Base-by-base conservation (phyloP, 1,140 invertebrate genomes). In the Drosophila repleta region DNA sequence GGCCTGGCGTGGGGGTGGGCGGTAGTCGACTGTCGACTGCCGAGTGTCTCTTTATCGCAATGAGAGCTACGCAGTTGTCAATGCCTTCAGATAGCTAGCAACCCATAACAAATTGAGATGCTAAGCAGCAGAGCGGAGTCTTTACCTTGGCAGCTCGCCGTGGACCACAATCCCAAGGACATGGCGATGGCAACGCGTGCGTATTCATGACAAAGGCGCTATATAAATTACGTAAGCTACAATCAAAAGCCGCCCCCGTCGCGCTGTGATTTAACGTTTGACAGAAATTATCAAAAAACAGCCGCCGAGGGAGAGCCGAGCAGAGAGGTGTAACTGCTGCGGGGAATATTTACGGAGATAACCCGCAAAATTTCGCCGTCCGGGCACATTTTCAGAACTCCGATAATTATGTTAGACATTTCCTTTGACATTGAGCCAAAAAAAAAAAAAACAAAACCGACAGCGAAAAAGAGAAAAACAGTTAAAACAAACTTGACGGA, bases 201-300 rank as follows among this genome's bases (percentile, higher is more conserved):
- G 61, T 53, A 57, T 24, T 57, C 43, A 60, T 52, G 74, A 82
- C 79, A 79, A 85, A 65, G 53, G 74, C 66, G 58, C 49, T 64
- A 81, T 74, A 87, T 82, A 87, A 87, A 82, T 87, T 82, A 82
- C 78, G 61, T 64, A 53, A 45, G 37, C 63, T 75, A 78, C 82
- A 74, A 85, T 69, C 60, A 63, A 70, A 35, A 35, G 32, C 32
- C 32, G 68, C 45, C 56, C 17, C 41, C 41, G 2, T n/a, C 1
- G 41, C 55, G 39, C 57, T 61, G 41, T 60, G 41, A 45, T 45
- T 45, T 69, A 61, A 77, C 73, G 78, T 74, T 74, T 74, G 78
- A 79, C 75, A 79, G 63, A 76, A 85, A 76, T 76, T 80, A 85
- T 79, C n/a, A n/a, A 57, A 83, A 74, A 72, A 35, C 29, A 43